A percentile compares a stretch with the other conserved stretches of the same genome.
Conservation (phyloP, 2,113 vertebrate genomes). For the Takifugu bimaculatus region DNA sequence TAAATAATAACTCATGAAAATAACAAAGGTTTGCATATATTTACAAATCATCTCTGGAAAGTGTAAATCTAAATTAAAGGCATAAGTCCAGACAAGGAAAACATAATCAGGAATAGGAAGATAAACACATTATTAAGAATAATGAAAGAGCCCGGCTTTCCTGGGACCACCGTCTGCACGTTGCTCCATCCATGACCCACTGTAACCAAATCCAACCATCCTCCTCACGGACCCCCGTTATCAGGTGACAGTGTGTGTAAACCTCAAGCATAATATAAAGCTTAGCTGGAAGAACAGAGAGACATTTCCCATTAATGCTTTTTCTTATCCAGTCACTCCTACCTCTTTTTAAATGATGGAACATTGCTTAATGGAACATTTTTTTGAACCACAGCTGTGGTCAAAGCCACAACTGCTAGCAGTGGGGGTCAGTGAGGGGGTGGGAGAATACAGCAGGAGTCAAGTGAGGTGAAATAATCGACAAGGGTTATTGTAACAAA, state of each 20-base stretch:
- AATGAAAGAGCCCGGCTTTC: constrained; percentile 27
- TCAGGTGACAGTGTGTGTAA: constrained; percentile 46
- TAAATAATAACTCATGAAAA: constrained; percentile 49
- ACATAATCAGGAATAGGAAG: constrained; percentile 22
- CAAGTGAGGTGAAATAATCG: constrained; percentile 28
- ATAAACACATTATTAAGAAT: constrained; percentile 13
- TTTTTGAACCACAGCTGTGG: constrained; percentile 23
- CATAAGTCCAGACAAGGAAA: neutral
- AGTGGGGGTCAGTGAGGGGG: constrained; percentile 3
- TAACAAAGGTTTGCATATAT: constrained; percentile 24
- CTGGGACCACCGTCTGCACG: constrained; percentile 8
- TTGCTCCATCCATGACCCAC: constrained; percentile 43
- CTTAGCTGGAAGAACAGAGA: constrained; percentile 43
- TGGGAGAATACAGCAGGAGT: constrained; percentile 1
- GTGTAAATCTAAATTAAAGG: constrained; percentile 11
- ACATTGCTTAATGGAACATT: constrained; percentile 23
- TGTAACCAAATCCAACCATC: constrained; percentile 45
- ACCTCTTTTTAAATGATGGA: constrained; percentile 5
- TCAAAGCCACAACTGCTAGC: constrained; percentile 14
- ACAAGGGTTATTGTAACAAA: constrained; percentile 33
- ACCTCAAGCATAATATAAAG: constrained; percentile 56
- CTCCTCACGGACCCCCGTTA: constrained; percentile 45
- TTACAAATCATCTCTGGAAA: constrained; percentile 13
- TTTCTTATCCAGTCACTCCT: constrained; percentile 22
- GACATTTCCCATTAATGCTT: constrained; percentile 46